These are phyloP conservation scores for Pristionchus entomophagus DNA, from an alignment of 2,888 invertebrate genomes.

Conservation along the genomic window DNA sequence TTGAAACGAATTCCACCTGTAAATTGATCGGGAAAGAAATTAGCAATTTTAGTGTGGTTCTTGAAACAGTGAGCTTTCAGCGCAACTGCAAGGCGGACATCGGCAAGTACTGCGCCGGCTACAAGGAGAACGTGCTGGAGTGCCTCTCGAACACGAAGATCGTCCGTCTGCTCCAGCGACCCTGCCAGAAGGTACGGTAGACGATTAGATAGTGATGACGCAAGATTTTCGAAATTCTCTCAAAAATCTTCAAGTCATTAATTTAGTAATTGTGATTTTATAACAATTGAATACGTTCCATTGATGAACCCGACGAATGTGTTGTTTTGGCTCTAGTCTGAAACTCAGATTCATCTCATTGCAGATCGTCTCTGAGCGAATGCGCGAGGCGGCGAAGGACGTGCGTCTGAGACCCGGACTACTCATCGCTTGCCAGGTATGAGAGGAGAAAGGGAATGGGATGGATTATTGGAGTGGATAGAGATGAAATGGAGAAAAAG, in stretches of 20 bases:
- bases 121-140: constrained; percentile 68
- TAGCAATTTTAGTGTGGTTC: not conserved
- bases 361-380: constrained; percentile 64
- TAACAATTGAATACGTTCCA: too few relatives aligned
- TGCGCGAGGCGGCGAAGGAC: constrained; percentile 80
- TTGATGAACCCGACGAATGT: too few relatives aligned
- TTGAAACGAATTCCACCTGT: too few relatives aligned
- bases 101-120: constrained; percentile 67
- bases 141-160: constrained; percentile 74
- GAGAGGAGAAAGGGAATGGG: constrained; percentile 71
- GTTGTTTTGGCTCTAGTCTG: too few relatives aligned
- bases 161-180: constrained; percentile 67
- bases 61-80: constrained; percentile 51
- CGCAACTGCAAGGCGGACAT: constrained; percentile 84
- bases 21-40: too few relatives aligned
- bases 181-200: constrained; percentile 61
- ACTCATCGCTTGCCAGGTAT: constrained; percentile 85
- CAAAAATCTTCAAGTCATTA: too few relatives aligned
- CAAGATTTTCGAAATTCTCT: too few relatives aligned
- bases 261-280: too few relatives aligned
- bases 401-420: constrained; percentile 91
- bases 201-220: constrained; percentile 44
- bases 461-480: constrained; percentile 51
- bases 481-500: too few relatives aligned
- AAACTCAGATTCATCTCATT: too few relatives aligned